Evolutionary conservation across 2,797 vertebrate genomes (phyloP), one percentile per base, ranked within the genome.

Genomic region (Chloroceryle amazona): DNA sequence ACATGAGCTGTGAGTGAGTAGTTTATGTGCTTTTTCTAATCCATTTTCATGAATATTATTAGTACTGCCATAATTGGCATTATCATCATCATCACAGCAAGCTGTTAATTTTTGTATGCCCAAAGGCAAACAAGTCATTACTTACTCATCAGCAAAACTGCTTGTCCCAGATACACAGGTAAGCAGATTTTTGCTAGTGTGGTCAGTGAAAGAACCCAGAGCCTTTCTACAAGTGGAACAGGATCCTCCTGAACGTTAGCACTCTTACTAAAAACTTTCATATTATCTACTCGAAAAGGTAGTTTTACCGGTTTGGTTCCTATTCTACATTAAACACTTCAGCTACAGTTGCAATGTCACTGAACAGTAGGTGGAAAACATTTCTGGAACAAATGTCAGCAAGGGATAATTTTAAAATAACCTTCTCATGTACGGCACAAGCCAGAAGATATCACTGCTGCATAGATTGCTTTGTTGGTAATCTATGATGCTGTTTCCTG

Each of bases 301-400:
- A 41, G 3, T 29, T 82, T 63, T 67, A 52, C 47, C 55, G 74
- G 44, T 71, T 91, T 3, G 3, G 52, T 61, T 91, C 44, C 33
- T 49, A 41, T 39, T 75, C 74, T 67, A 29, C 62, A 61, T 57
- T 46, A 78, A 93, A 78, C 25, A 42, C 52, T 46, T 78, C 39
- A 42, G 71, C 63, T 76, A 39, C 23, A 73, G n/a, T n/a, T 66
- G 55, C 94, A 96, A 86, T 92, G 93, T 95, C 91, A 89, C 41
- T 35, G 91, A 95, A 82, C 95, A 96, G 96, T 20, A 80, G 94
- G 93, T 82, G 80, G 80, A 90, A 91, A 90, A 49, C 44, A 55
- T 90, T 94, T 93, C 86, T 96, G 71, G 91, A 95, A 96, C 93
- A 96, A 96, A 95, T 95, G 86, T 90, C 90, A 94, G 96, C 88